These are phyloP conservation scores for Patella depressa DNA, from an alignment of 2,888 invertebrate genomes.

Conservation along the genomic window DNA sequence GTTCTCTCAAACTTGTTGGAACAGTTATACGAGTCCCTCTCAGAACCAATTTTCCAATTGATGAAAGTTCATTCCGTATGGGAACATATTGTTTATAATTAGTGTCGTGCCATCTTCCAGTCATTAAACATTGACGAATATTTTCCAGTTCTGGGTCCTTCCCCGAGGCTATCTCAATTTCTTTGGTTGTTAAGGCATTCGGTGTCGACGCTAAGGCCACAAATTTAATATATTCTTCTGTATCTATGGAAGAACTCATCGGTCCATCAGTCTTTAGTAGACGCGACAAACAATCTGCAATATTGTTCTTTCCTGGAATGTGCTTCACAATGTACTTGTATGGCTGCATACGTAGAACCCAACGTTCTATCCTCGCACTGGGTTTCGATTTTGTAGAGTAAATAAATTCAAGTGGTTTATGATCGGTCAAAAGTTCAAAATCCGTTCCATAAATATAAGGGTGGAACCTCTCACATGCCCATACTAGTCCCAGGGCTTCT, in stretches of 20 bases:
- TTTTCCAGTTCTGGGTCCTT: slow-evolving; percentile 6
- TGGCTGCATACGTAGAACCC: too few species aligned
- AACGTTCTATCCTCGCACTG: too few species aligned
- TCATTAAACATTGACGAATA: neutral
- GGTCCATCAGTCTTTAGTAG: neutral
- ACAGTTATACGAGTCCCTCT: neutral
- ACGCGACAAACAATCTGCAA: neutral
- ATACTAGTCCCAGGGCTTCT: slow-evolving; percentile 33
- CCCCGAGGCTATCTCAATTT: too few species aligned
- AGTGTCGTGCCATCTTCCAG: neutral
- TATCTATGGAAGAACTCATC: neutral
- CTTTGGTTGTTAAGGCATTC: slow-evolving; percentile 13
- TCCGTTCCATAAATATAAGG: too few species aligned
- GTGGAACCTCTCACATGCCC: neutral
- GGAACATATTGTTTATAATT: neutral
- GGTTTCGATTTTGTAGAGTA: too few species aligned
- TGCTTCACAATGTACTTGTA: too few species aligned
- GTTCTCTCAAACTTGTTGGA: neutral
- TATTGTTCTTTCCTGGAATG: too few species aligned
- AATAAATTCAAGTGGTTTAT: too few species aligned
- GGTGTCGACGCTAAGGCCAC: slow-evolving; percentile 12
- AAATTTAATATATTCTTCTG: neutral
- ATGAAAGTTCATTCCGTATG: slow-evolving; percentile 1
- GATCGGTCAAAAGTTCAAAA: too few species aligned
- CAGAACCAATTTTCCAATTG: neutral